Base-by-base conservation (phyloP, 2,113 vertebrate genomes). In the Arothron firmamentum region DNA sequence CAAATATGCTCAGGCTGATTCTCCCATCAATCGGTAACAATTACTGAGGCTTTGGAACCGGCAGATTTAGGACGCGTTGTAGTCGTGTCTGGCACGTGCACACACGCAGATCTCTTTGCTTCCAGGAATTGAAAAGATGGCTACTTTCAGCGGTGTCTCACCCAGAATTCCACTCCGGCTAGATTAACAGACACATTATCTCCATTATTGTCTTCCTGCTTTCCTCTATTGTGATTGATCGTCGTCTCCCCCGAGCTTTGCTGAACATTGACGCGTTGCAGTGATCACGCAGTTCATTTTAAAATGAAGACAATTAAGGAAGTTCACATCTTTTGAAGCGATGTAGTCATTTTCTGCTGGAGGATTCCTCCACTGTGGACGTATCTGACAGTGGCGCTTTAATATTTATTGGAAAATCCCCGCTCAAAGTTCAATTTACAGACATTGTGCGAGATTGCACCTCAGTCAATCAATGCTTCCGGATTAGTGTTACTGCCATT, bases 1-100 rank as follows among this genome's bases (percentile, higher is more conserved):
- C 88, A 82, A 90, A 85, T 88, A 86, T 74, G 87, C 89, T 91
- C 92, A 87, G 71, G 77, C 68, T 82, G 48, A 48, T 75, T 65
- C 14, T 20, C 74, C 81, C 79, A 90, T 82, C 77, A 88, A 87
- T 81, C 75, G 66, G 78, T 75, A 80, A 86, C 84, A 85, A 88
- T 90, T 88, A 81, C 78, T 70, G 18, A 28, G 43, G 67, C 78
- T 86, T 86, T 86, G 67, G 77, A 74, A 80, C 79, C 62, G 79
- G 82, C 77, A 70, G 72, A 72, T 76, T 84, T 79, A 41, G 67
- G 80, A 85, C 90, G 74, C 52, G 23, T 85, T 88, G 90, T 84
- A 83, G 80, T 87, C 82, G 77, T 12, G 63, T 63, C 67, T 79
- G 70, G 81, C 77, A 38, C 34, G 34, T 10, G 34, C 34, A 12